phyloP scores from a whole-genome alignment of 2,888 invertebrate genomes.

The Seira musarum region DNA sequence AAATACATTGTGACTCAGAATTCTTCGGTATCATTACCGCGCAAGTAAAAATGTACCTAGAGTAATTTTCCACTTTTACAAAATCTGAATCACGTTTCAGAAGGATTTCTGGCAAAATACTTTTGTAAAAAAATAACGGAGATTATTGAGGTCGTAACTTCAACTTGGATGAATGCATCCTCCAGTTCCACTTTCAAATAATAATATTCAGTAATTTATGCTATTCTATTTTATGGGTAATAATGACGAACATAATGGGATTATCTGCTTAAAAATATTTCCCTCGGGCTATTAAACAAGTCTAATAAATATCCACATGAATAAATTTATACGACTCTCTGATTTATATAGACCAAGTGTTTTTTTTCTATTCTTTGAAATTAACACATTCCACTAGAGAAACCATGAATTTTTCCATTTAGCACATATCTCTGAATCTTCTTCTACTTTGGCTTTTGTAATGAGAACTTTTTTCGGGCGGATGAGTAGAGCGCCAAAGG shows the following conservation, averaged over 20 bases:
- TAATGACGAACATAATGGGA: slow-evolving; percentile 45
- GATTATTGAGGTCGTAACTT: too few relatives aligned
- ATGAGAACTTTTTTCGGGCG: background rate
- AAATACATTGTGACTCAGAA: too few relatives aligned
- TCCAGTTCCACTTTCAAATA: background rate
- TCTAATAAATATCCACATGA: slow-evolving; percentile 54
- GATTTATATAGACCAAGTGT: slow-evolving; percentile 51
- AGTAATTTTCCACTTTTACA: too few relatives aligned
- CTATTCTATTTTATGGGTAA: slow-evolving; percentile 38
- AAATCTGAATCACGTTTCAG: too few relatives aligned
- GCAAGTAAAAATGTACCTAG: too few relatives aligned
- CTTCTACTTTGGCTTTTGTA: too few relatives aligned
- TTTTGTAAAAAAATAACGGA: too few relatives aligned
- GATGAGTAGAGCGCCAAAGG: background rate
- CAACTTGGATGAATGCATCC: too few relatives aligned
- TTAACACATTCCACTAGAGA: slow-evolving; percentile 18
- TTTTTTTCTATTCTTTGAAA: slow-evolving; percentile 45
- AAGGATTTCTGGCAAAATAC: too few relatives aligned
- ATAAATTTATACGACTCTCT: slow-evolving; percentile 53
- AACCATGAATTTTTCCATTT: background rate
- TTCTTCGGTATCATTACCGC: too few relatives aligned
- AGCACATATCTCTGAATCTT: too few relatives aligned
- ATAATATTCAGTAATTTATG: slow-evolving; percentile 18
- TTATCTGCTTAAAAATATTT: slow-evolving; percentile 57
- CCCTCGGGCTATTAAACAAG: slow-evolving; percentile 56